Evolutionary conservation across 2,797 vertebrate genomes (phyloP).

Genomic region (Microcaecilia unicolor): DNA sequence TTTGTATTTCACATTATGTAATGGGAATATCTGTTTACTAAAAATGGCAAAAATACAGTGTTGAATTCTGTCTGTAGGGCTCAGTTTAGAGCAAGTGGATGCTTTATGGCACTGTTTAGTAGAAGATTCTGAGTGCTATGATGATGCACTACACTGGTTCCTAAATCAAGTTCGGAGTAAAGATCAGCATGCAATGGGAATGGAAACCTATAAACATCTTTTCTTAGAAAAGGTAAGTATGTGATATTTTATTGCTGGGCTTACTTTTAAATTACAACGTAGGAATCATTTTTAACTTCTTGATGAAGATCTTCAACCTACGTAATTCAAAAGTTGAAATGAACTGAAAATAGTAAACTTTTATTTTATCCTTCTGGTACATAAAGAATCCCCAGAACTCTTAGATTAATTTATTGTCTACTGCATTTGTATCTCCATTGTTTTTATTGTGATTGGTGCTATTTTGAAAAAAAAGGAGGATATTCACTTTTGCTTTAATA

Average conservation of each 20-base stretch:
- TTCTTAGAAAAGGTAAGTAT: slow-evolving; percentile 89
- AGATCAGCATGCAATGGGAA: slow-evolving; percentile 98
- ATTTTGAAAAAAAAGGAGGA: no score
- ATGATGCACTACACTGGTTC: slow-evolving; percentile 96
- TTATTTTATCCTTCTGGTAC: no score
- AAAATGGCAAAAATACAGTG: no score
- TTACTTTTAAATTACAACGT: background rate
- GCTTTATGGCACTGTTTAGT: slow-evolving; percentile 97
- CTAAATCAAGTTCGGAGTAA: slow-evolving; percentile 98
- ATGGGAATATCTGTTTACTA: no score
- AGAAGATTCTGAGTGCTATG: slow-evolving; percentile 90
- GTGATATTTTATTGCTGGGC: background rate
- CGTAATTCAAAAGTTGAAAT: no score
- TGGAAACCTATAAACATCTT: slow-evolving; percentile 98
- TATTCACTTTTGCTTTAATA: no score
- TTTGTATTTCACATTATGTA: no score
- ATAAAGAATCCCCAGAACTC: no score
- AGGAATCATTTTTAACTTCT: background rate
- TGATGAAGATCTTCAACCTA: background rate
- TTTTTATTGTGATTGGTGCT: no score
- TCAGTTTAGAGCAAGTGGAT: slow-evolving; percentile 97
- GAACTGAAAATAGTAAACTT: no score
- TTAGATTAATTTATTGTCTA: no score
- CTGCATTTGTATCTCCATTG: no score
- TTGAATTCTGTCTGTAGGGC: slow-evolving; percentile 55